Conservation (phyloP, 2,797 vertebrate genomes). For the Peromyscus aztecus region DNA sequence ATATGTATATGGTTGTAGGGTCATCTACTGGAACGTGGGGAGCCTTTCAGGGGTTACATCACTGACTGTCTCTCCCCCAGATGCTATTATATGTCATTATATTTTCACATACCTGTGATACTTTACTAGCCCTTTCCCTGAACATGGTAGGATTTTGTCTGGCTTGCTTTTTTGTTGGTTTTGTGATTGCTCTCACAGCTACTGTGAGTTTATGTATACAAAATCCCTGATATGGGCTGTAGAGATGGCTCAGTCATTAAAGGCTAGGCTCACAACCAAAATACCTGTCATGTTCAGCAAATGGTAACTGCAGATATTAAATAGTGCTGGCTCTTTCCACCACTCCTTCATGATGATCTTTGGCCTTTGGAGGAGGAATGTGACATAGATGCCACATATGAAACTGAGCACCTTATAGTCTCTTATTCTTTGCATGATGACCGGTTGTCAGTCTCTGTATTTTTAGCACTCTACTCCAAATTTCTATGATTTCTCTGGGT, state of each 20-base stretch:
- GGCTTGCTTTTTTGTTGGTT: background rate
- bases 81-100: background rate
- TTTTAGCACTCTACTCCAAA: background rate
- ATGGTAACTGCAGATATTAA: background rate
- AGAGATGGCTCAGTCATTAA: no score
- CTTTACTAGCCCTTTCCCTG: background rate
- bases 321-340: background rate
- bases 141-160: background rate
- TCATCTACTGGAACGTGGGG: background rate
- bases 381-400: background rate
- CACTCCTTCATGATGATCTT: background rate
- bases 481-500: no score
- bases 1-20: background rate
- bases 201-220: background rate
- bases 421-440: background rate
- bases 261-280: background rate
- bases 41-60: background rate
- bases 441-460: background rate
- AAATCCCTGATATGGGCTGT: background rate
- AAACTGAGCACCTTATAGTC: no score
- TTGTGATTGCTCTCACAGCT: background rate
- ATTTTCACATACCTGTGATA: background rate
- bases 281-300: background rate
- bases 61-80: background rate
- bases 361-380: background rate